Evolutionary conservation across 2,797 vertebrate species (phyloP).

Genomic region (Dromococcyx pavoninus): DNA sequence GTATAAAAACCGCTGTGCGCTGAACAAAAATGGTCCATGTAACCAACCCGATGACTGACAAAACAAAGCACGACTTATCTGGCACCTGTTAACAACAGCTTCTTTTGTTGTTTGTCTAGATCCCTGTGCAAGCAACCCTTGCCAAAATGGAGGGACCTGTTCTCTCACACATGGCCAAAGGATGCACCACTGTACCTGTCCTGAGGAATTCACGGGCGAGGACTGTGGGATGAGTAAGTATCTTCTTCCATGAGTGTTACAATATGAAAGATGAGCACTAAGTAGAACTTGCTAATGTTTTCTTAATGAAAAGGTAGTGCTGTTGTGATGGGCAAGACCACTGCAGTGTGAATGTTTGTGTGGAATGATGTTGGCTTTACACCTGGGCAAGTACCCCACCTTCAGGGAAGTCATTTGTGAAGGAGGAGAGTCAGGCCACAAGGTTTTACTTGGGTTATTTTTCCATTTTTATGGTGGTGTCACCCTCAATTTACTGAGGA

Average conservation of each 20-base stretch:
- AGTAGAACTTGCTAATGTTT: not conserved
- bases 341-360: not conserved
- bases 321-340: conserved; percentile 12
- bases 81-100: not conserved
- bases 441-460: not conserved
- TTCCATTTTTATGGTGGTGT: not conserved
- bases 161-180: not conserved
- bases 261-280: not conserved
- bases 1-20: not conserved
- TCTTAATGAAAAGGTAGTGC: conserved; percentile 18
- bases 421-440: not conserved
- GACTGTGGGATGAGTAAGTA: conserved; percentile 85
- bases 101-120: conserved; percentile 3
- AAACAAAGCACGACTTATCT: not conserved
- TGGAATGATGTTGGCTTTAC: not conserved
- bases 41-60: not conserved
- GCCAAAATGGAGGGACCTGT: conserved; percentile 86
- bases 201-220: conserved; percentile 77
- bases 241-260: not conserved
- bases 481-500: not conserved
- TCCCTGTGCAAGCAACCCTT: conserved; percentile 80
- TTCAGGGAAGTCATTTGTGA: not conserved
- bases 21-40: not conserved
- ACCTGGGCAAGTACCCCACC: not conserved
- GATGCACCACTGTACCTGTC: conserved; percentile 84